These are phyloP conservation scores for Typhlichthys subterraneus DNA, from an alignment of 2,797 vertebrate species.

Conservation along the genomic window DNA sequence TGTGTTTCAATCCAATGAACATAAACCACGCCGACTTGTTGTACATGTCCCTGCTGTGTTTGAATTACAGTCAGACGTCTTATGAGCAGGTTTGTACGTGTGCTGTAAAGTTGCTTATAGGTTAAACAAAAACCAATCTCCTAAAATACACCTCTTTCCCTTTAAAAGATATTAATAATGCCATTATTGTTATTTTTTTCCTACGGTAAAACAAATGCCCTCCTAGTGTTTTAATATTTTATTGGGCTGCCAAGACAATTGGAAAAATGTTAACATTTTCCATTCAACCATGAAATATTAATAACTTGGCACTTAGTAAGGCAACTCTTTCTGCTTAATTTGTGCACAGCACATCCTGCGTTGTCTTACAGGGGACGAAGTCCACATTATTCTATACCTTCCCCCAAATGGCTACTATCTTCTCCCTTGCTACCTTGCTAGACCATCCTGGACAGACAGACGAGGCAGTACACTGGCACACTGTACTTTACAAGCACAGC, in stretches of 20 bases:
- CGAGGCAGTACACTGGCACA: slow-evolving; percentile 47
- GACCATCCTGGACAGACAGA: slow-evolving; percentile 44
- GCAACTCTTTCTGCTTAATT: slow-evolving; percentile 38
- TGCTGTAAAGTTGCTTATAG: slow-evolving; percentile 15
- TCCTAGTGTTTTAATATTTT: slow-evolving; percentile 72
- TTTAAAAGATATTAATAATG: slow-evolving; percentile 55
- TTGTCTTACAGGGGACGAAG: slow-evolving; percentile 23
- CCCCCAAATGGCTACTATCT: slow-evolving; percentile 27
- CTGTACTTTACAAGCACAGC: slow-evolving; percentile 68
- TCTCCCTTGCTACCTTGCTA: slow-evolving; percentile 19
- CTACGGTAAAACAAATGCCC: slow-evolving; percentile 71
- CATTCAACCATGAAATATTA: slow-evolving; percentile 77
- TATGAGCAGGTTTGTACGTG: slow-evolving; percentile 2
- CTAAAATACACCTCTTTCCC: slow-evolving; percentile 21
- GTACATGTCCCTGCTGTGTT: not conserved
- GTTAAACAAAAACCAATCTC: slow-evolving; percentile 23
- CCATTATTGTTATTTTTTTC: slow-evolving; percentile 51
- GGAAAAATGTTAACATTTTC: slow-evolving; percentile 74
- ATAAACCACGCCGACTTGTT: not conserved
- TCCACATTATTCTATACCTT: not conserved
- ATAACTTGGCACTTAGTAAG: slow-evolving; percentile 71
- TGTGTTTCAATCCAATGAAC: slow-evolving; percentile 4
- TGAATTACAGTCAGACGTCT: slow-evolving; percentile 14
- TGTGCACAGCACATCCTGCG: slow-evolving; percentile 15
- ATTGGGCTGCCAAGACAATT: slow-evolving; percentile 65